phyloP scores from a whole-genome alignment of 2,797 vertebrate species.

The Pogonophryne albipinna region DNA sequence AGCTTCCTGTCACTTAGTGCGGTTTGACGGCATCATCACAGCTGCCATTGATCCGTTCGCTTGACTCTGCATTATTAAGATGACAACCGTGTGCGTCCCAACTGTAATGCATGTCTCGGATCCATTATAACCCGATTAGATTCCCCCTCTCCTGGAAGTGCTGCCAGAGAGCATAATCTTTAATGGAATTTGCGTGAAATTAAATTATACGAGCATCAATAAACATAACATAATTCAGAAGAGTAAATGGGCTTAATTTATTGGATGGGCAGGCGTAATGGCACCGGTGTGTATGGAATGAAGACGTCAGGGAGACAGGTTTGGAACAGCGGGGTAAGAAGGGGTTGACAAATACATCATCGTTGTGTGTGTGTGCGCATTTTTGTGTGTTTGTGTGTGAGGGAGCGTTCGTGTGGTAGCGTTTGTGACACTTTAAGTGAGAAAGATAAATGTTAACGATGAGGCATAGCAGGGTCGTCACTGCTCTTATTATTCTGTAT shows the following conservation, averaged over 20 bases:
- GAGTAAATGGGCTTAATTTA: constrained; percentile 92
- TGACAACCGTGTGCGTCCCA: constrained; percentile 82
- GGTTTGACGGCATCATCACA: constrained; percentile 80
- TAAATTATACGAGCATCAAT: constrained; percentile 93
- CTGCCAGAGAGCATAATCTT: constrained; percentile 85
- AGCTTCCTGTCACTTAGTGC: constrained; percentile 84
- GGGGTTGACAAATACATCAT: constrained; percentile 71
- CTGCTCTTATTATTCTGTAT: constrained; percentile 35
- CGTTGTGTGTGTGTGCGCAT: constrained; percentile 43
- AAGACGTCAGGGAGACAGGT: constrained; percentile 82
- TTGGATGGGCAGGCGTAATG: constrained; percentile 86
- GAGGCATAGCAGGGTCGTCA: constrained; percentile 45
- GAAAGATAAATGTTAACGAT: constrained; percentile 62
- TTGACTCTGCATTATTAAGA: constrained; percentile 89
- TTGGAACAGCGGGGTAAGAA: constrained; percentile 76
- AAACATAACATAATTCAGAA: constrained; percentile 94
- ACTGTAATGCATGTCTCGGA: constrained; percentile 90
- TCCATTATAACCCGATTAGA: constrained; percentile 94
- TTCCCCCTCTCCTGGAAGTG: constrained; percentile 85
- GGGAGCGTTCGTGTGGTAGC: constrained; percentile 6
- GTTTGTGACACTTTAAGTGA: constrained; percentile 59
- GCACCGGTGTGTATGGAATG: constrained; percentile 83
- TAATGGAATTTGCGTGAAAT: constrained; percentile 96
- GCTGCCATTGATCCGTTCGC: constrained; percentile 86
- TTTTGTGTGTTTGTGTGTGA: constrained; percentile 32